Evolutionary conservation across 2,888 invertebrate species (phyloP).

Genomic region (Agriopis leucophaearia): DNA sequence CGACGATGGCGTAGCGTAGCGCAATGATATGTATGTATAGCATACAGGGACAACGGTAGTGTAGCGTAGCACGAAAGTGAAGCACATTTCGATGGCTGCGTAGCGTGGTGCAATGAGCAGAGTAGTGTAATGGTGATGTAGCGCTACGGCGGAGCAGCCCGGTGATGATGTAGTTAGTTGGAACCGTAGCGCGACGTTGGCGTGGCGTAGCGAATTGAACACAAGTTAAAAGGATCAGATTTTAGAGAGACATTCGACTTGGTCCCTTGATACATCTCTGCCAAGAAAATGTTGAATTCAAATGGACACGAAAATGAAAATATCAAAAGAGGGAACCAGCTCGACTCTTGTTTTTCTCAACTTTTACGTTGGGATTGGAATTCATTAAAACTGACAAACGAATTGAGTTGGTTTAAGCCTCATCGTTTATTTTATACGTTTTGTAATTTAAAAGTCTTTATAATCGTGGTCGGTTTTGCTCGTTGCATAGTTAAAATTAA

Average conservation of each 20-base stretch:
- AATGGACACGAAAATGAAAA: constrained; percentile 33
- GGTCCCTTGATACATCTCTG: background rate
- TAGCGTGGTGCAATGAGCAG: background rate
- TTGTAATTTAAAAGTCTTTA: constrained; percentile 16
- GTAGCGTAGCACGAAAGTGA: background rate
- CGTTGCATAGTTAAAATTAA: constrained; percentile 8
- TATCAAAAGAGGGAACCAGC: constrained; percentile 19
- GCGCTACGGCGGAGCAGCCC: no score
- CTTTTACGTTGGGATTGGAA: constrained; percentile 29
- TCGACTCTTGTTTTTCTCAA: constrained; percentile 28
- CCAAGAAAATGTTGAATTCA: constrained; percentile 22
- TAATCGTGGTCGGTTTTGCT: background rate
- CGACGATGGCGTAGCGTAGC: no score
- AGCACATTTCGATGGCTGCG: no score
- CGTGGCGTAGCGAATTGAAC: no score
- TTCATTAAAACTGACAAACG: constrained; percentile 29
- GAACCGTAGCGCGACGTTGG: no score
- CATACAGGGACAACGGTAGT: background rate
- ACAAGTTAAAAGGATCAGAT: no score
- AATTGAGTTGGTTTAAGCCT: constrained; percentile 17
- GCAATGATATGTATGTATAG: no score
- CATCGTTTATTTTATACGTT: constrained; percentile 19
- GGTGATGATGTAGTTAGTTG: no score
- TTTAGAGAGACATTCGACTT: no score
- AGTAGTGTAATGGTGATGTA: no score